Base-by-base conservation (phyloP, 2,797 vertebrate genomes). In the Alfaro cultratus region DNA sequence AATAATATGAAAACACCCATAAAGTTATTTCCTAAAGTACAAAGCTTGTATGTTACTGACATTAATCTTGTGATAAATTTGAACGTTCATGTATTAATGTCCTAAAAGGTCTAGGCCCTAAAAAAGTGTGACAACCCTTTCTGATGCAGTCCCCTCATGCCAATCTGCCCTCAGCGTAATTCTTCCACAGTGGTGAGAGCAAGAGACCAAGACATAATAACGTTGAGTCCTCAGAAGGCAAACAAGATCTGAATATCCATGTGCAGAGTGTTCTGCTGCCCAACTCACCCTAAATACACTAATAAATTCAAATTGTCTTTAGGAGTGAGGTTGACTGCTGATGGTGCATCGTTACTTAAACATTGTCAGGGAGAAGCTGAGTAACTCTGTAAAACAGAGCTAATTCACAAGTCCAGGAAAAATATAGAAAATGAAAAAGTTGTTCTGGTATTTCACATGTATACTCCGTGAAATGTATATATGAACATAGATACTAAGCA, bases 291-390 rank as follows among this genome's bases (percentile, higher is more conserved):
- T 39, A 45, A 21, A 64, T 12, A 36, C 1, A 51, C 36, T 76
- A 43, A 73, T 9, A 75, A 21, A 75, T 71, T 68, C 15, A 57
- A 26, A 39, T 10, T 36, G 26, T 76, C 74, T 83, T 76, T 62
- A 64, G 79, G 70, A 76, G 72, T 0, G 57, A 80, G 68, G 51
- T 64, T 36, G 68, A 55, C 75, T 79, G 67, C 78, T 82, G 77
- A 76, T 49, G 55, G 39, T 51, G 73, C 74, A 81, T 90, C 79
- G 86, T 87, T 89, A 90, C 91, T 93, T 89, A 92, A 90, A 90
- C 2, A 39, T n/a, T 53, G 75, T 46, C 77, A 81, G 79, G 77
- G 64, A 85, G 51, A 83, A 80, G 78, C 77, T 15, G 67, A 62
- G 49, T 81, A 89, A 80, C 88, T 85, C 73, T 47, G 78, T 80